Evolutionary conservation across 23 tunicate species (phyloP), one percentile per base, ranked within the genome.

Genomic region (Halocynthia aurantium): DNA sequence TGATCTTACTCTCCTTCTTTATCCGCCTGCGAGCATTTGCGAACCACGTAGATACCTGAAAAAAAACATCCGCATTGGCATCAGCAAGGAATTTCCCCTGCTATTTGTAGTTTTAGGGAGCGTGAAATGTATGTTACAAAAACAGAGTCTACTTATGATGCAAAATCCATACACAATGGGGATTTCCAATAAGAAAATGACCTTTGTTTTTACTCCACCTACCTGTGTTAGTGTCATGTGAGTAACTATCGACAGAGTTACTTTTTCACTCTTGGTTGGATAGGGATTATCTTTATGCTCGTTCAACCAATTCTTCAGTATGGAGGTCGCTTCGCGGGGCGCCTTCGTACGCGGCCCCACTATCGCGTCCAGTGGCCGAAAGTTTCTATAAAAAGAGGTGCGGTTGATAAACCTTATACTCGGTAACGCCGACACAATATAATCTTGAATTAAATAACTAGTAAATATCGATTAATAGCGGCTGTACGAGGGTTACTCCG

Each of bases 151-250:
- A 31, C 44, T 31, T 31, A 0, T 1, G 44, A 31, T 31, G 44
- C 44, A 31, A 31, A 31, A 31, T 31, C 44, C 44, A 31, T 31
- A 31, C 44, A 31, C 44, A 31, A 31, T 31, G 44, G 44, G 44
- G 44, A 31, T 31, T 31, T 31, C 44, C 44, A 31, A 31, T 31
- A 31, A 4, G 44, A 31, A 31, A 31, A 31, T 31, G 44, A 31
- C 63, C 17, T 5, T 2, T 0, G 17, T 58, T 58, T 58, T 13
- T 68, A 22, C 5, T 19, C 12, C 20, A 19, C 57, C 50, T 77
- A 77, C 81, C 81, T 77, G 81, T 62, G 81, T 77, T 40, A 77
- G 72, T 61, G 81, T 77, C 81, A 77, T 77, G 71, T 77, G 71
- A 8, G 81, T 63, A 15, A 77, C 71, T 40, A 77, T 77, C 8